phyloP scores from a whole-genome alignment of 2,888 invertebrate species.

The Incurvaria masculella region DNA sequence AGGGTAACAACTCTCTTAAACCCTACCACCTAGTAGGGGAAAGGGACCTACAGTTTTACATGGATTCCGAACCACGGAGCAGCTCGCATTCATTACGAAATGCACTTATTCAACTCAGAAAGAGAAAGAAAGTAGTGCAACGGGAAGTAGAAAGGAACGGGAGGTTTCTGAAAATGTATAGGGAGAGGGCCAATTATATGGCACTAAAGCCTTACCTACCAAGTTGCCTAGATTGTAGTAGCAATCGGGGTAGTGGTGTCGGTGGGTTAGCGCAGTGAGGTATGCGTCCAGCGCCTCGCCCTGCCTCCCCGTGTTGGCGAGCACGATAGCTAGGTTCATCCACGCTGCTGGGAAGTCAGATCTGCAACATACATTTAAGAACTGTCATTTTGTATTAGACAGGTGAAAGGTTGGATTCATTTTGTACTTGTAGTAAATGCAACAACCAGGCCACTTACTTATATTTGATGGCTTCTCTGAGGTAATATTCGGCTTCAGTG shows the following conservation, averaged over 20 bases:
- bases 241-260: slow-evolving; percentile 86
- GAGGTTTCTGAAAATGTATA: too few species aligned
- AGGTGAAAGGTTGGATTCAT: neutral
- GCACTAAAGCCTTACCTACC: slow-evolving; percentile 47
- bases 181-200: too few species aligned
- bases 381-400: neutral
- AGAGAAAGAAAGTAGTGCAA: too few species aligned
- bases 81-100: too few species aligned
- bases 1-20: too few species aligned
- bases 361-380: slow-evolving; percentile 35
- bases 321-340: slow-evolving; percentile 97
- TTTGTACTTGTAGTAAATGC: neutral
- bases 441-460: slow-evolving; percentile 57
- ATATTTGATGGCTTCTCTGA: slow-evolving; percentile 67
- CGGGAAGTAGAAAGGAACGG: too few species aligned
- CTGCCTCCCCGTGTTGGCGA: slow-evolving; percentile 68
- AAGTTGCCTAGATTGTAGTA: slow-evolving; percentile 94
- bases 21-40: too few species aligned
- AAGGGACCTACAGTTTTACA: too few species aligned
- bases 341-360: slow-evolving; percentile 92
- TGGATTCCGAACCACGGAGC: too few species aligned
- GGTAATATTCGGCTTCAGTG: slow-evolving; percentile 68
- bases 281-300: slow-evolving; percentile 77
- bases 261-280: slow-evolving; percentile 69
- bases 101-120: too few species aligned